Evolutionary conservation across 2,888 invertebrate genomes (phyloP).

Genomic region (Netelia fuscicornis): DNA sequence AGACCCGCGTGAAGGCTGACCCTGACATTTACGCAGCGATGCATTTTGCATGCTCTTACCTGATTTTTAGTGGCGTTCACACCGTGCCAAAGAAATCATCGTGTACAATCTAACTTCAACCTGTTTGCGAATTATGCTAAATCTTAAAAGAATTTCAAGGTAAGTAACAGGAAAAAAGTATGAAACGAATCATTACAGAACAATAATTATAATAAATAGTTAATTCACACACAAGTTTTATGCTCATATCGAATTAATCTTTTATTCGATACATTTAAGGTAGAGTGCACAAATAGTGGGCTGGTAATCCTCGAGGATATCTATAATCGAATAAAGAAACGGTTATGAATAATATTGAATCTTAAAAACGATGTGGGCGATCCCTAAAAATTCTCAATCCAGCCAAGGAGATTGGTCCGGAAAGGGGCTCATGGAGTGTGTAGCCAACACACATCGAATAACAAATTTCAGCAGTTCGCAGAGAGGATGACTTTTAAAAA

Average conservation of each 20-base stretch:
- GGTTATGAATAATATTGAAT: background rate
- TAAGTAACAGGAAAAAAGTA: background rate
- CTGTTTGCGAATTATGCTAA: background rate
- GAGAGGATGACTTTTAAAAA: slow-evolving; percentile 55
- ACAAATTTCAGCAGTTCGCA: slow-evolving; percentile 58
- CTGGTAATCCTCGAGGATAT: background rate
- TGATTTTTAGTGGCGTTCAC: slow-evolving; percentile 70
- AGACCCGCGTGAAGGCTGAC: slow-evolving; percentile 70
- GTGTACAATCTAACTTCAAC: background rate
- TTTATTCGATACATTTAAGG: background rate
- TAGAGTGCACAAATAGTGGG: background rate
- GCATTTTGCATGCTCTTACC: slow-evolving; percentile 75
- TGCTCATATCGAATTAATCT: too few species aligned
- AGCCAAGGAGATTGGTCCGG: slow-evolving; percentile 61
- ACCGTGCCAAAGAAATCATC: slow-evolving; percentile 28
- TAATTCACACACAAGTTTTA: too few species aligned
- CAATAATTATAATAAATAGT: background rate
- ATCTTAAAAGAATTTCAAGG: background rate
- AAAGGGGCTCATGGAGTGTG: slow-evolving; percentile 53
- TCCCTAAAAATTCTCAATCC: slow-evolving; percentile 58
- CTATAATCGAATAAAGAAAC: background rate
- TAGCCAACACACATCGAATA: slow-evolving; percentile 62
- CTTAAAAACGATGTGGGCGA: slow-evolving; percentile 32
- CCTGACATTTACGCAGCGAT: slow-evolving; percentile 78
- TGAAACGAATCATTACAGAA: background rate